phyloP scores from a whole-genome alignment of 2,888 invertebrate species.

The Mellilla xanthometata region DNA sequence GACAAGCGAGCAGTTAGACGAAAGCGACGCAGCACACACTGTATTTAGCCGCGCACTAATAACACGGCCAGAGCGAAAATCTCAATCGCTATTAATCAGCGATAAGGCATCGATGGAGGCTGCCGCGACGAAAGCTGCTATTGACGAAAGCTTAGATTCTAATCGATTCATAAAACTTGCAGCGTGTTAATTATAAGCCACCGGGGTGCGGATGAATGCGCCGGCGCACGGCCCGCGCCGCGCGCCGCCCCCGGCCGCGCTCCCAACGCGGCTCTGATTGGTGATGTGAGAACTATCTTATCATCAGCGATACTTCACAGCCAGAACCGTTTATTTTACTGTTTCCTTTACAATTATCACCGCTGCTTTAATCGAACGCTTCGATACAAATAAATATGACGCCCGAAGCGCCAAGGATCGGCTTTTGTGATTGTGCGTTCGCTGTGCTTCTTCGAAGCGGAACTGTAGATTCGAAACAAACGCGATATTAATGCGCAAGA shows the following conservation, averaged over 20 bases:
- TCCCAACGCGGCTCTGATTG: conserved; percentile 52
- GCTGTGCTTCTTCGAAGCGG: conserved; percentile 24
- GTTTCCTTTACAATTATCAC: conserved; percentile 64
- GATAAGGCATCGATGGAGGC: conserved; percentile 69
- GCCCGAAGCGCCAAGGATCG: conserved; percentile 19
- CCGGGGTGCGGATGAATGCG: conserved; percentile 65
- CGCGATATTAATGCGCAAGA: conserved; percentile 38
- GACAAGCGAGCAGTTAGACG: conserved; percentile 70
- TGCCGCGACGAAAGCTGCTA: conserved; percentile 74
- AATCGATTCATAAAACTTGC: conserved; percentile 81
- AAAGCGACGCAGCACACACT: conserved; percentile 52
- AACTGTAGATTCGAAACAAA: conserved; percentile 34
- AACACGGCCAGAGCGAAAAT: conserved; percentile 72
- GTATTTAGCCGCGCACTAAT: conserved; percentile 70
- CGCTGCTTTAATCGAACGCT: conserved; percentile 34
- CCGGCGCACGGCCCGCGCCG: conserved; percentile 35
- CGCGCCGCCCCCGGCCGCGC: conserved; percentile 54
- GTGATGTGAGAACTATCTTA: conserved; percentile 67
- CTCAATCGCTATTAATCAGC: conserved; percentile 79
- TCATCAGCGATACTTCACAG: conserved; percentile 65
- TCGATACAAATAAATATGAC: conserved; percentile 28
- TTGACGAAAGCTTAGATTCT: conserved; percentile 82
- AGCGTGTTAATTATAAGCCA: conserved; percentile 83
- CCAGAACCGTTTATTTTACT: conserved; percentile 63
- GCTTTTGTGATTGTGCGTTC: conserved; percentile 19